Evolutionary conservation across 1,140 invertebrate genomes (phyloP).

Genomic region (Drosophila parvula): DNA sequence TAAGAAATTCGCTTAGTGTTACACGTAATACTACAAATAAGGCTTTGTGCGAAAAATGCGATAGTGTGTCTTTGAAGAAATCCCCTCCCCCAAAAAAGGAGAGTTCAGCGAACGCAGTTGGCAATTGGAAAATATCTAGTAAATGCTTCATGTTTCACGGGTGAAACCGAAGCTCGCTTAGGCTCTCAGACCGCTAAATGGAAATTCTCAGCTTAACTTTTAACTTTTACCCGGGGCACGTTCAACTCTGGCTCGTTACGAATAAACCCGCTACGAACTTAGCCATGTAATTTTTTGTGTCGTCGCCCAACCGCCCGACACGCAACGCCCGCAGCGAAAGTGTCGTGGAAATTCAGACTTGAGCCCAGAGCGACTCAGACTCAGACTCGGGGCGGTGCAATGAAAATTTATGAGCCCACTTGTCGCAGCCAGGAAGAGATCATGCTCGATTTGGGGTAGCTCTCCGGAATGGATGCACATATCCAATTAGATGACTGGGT

Average conservation of each 20-base stretch:
- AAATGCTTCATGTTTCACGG: constrained; percentile 50
- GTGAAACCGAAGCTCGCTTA: constrained; percentile 34
- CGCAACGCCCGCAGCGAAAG: constrained; percentile 72
- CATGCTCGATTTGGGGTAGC: constrained; percentile 11
- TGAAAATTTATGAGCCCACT: constrained; percentile 52
- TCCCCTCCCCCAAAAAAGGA: constrained; percentile 20
- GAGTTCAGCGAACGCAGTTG: constrained; percentile 48
- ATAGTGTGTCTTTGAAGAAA: constrained; percentile 24
- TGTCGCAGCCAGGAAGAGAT: constrained; percentile 46
- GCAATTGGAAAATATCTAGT: constrained; percentile 51
- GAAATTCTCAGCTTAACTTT: constrained; percentile 65
- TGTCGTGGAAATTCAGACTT: constrained; percentile 55
- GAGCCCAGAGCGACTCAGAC: constrained; percentile 1
- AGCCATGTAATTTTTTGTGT: constrained; percentile 6
- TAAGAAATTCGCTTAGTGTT: neutral
- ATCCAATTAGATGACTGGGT: constrained; percentile 43
- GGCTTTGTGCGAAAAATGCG: constrained; percentile 35
- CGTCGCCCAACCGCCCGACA: constrained; percentile 18
- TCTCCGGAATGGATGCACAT: constrained; percentile 15
- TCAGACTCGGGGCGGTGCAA: constrained; percentile 38
- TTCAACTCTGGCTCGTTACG: constrained; percentile 35
- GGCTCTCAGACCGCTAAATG: constrained; percentile 28
- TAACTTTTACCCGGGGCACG: constrained; percentile 73
- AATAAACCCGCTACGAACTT: constrained; percentile 14
- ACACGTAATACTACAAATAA: constrained; percentile 39